These are phyloP conservation scores for Amphiura filiformis DNA, from an alignment of 35 echinoderm and acorn worm species.

Conservation along the genomic window DNA sequence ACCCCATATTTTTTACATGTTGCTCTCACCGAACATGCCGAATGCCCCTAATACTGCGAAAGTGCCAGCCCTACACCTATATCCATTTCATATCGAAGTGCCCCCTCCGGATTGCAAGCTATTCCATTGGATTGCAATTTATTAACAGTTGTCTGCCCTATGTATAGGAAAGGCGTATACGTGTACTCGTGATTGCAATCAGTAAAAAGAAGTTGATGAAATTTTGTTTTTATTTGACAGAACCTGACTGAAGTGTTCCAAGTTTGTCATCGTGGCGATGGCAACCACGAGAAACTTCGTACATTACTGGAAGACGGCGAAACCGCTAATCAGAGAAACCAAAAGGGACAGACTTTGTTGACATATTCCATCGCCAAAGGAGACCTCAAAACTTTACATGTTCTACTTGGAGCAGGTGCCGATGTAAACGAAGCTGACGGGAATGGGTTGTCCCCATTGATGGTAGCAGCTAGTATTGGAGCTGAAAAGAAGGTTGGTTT, in stretches of 20 bases:
- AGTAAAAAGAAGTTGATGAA: too few species aligned
- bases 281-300: background rate
- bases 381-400: conserved; percentile 18
- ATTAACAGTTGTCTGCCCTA: too few species aligned
- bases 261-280: conserved; percentile 16
- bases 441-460: background rate
- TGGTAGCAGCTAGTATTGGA: conserved; percentile 12
- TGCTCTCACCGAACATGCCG: too few species aligned
- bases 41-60: too few species aligned
- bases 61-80: too few species aligned
- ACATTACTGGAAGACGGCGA: background rate
- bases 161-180: too few species aligned
- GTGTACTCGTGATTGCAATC: too few species aligned
- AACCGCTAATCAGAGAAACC: conserved; percentile 1
- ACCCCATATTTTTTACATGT: too few species aligned
- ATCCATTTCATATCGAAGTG: too few species aligned
- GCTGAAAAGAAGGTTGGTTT: conserved; percentile 13
- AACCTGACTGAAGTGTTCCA: background rate
- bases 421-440: conserved; percentile 11
- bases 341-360: conserved; percentile 26
- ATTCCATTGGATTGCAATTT: too few species aligned
- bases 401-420: conserved; percentile 15
- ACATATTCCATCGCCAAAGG: conserved; percentile 26
- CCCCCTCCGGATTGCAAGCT: too few species aligned
- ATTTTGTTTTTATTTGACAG: background rate